A percentile compares a stretch with the other conserved stretches of the same genome.
Evolutionary conservation across 2,797 vertebrate genomes (phyloP).

Genomic region (Selene dorsalis): DNA sequence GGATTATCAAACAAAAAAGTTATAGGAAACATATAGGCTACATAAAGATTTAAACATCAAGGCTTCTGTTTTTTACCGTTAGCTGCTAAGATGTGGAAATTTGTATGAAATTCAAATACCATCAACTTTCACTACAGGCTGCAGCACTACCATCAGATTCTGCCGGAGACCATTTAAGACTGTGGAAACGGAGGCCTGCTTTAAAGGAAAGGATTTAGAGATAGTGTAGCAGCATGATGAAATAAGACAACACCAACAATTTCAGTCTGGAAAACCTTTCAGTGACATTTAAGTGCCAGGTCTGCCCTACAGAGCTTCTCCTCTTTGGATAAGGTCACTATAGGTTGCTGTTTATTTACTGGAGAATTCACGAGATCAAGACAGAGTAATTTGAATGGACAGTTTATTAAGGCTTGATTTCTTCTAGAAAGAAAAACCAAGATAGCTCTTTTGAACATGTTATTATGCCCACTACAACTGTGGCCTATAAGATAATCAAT

Average conservation of each 20-base stretch:
- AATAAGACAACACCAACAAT: slow-evolving; percentile 18
- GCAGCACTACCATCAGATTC: neutral
- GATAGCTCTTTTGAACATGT: slow-evolving; percentile 83
- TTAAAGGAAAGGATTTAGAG: slow-evolving; percentile 10
- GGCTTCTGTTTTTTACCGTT: neutral
- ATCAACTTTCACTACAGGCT: neutral
- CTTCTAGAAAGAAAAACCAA: slow-evolving; percentile 87
- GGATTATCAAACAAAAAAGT: neutral
- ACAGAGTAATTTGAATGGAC: slow-evolving; percentile 86
- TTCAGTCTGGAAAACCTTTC: slow-evolving; percentile 25
- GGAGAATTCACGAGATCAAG: slow-evolving; percentile 76
- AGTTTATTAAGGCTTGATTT: slow-evolving; percentile 97
- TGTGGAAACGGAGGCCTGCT: slow-evolving; percentile 1
- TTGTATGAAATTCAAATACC: neutral
- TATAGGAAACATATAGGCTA: neutral
- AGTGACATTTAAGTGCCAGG: slow-evolving; percentile 44
- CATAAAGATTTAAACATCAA: neutral
- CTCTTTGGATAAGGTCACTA: slow-evolving; percentile 40
- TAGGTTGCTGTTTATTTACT: neutral
- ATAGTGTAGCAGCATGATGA: neutral
- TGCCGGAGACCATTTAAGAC: neutral
- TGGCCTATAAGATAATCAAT: slow-evolving; percentile 85
- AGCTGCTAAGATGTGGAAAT: neutral
- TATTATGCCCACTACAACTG: slow-evolving; percentile 86
- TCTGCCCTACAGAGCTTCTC: slow-evolving; percentile 29